A percentile compares a stretch with the other conserved stretches of the same genome.
Conservation (phyloP, 2,888 invertebrate species). For the Plebejus anna region DNA sequence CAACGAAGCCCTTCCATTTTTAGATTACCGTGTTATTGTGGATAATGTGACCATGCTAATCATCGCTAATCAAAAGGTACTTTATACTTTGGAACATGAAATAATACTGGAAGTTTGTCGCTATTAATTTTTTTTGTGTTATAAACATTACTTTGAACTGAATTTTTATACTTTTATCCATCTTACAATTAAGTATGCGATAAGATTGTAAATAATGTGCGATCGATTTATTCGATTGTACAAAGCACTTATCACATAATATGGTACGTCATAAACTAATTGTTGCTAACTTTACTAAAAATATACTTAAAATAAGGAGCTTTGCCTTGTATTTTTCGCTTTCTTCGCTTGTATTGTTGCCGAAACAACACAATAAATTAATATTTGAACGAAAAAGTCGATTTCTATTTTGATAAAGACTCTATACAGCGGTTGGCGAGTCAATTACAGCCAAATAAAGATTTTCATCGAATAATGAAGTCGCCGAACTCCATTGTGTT, state of each 20-base stretch:
- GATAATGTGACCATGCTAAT: not conserved
- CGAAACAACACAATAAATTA: not conserved
- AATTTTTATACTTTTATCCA: no score
- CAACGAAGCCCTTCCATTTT: not conserved
- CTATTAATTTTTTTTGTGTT: no score
- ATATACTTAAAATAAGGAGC: no score
- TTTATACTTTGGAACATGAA: not conserved
- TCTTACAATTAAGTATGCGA: no score
- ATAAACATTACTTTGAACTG: no score
- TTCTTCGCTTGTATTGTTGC: no score
- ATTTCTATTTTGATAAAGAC: not conserved
- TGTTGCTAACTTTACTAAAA: no score
- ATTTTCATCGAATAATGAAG: not conserved
- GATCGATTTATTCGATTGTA: no score
- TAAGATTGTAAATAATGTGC: no score
- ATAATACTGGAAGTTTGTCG: not conserved
- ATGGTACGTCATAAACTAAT: no score
- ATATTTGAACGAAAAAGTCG: not conserved
- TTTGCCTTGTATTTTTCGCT: no score
- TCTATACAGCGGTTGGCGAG: not conserved
- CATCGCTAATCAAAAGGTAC: not conserved
- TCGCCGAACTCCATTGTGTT: not conserved
- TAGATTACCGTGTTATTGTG: not conserved
- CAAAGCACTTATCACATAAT: no score
- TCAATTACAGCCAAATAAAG: conserved; percentile 12